Percentiles rank a stretch among this genome's conserved stretches.
phyloP scores from a whole-genome alignment of 1,140 invertebrate species.

The Drosophila pseudoananassae region DNA sequence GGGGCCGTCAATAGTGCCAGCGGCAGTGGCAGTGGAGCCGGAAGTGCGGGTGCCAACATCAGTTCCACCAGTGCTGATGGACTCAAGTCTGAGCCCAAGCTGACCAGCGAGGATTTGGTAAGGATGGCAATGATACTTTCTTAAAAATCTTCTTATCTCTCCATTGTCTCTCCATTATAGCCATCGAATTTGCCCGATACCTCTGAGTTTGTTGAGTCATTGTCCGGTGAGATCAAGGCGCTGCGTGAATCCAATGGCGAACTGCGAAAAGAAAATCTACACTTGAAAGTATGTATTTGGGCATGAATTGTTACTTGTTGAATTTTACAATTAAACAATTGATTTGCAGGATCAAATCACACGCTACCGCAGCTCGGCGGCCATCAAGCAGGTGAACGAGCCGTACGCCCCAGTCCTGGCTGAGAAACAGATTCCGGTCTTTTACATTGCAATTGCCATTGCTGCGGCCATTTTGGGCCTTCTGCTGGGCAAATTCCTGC shows the following conservation, averaged over 20 bases:
- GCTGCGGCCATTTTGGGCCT: constrained; percentile 86
- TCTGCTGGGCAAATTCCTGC: constrained; percentile 86
- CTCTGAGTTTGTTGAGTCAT: constrained; percentile 31
- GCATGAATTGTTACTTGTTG: too few species aligned
- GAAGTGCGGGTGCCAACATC: constrained; percentile 29
- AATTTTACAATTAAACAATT: too few species aligned
- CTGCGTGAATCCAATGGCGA: constrained; percentile 90
- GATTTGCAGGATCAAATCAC: constrained; percentile 85
- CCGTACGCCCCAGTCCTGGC: constrained; percentile 77
- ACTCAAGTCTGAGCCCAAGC: constrained; percentile 39
- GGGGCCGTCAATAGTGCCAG: constrained; percentile 5
- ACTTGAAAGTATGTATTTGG: constrained; percentile 88
- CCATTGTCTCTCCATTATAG: constrained; percentile 16
- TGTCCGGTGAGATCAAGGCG: constrained; percentile 89
- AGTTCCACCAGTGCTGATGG: constrained; percentile 36
- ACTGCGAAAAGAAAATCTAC: constrained; percentile 92
- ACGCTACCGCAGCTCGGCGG: constrained; percentile 84
- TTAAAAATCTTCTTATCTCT: too few species aligned
- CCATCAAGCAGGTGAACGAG: constrained; percentile 67
- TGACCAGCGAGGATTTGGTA: constrained; percentile 51
- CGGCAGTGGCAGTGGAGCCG: constrained; percentile 15
- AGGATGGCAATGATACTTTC: too few species aligned
- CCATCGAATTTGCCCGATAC: constrained; percentile 48
- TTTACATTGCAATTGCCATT: constrained; percentile 85
- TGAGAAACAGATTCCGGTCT: constrained; percentile 84